Evolutionary conservation across 2,797 vertebrate species (phyloP).

Genomic region (Ptychobarbus kaznakovi): DNA sequence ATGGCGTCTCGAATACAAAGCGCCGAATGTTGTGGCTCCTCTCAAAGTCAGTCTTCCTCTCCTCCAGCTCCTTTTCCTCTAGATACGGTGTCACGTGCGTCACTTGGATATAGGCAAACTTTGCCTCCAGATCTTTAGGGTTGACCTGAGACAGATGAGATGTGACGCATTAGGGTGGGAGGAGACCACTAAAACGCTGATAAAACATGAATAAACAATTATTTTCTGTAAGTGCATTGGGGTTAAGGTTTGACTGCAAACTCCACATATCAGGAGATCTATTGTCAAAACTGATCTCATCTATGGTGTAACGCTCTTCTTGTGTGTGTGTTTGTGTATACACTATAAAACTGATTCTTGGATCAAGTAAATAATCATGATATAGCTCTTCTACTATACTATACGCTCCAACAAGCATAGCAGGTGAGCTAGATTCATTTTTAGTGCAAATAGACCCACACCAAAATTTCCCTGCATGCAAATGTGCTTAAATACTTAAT

Average conservation of each 20-base stretch:
- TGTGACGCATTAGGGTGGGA: not conserved
- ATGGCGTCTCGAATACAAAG: slow-evolving; percentile 97
- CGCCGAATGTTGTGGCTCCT: slow-evolving; percentile 95
- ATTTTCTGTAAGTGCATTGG: not conserved
- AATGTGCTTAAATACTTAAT: not conserved
- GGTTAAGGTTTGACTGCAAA: slow-evolving; percentile 6
- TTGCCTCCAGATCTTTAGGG: slow-evolving; percentile 95
- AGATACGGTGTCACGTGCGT: slow-evolving; percentile 93
- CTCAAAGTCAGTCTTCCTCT: slow-evolving; percentile 95
- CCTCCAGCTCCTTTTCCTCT: slow-evolving; percentile 94
- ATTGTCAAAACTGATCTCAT: not conserved
- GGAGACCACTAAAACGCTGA: slow-evolving; percentile 17
- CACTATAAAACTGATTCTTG: not conserved
- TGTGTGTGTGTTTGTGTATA: not conserved
- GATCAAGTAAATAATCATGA: not conserved
- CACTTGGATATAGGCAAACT: slow-evolving; percentile 98
- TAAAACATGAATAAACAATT: slow-evolving; percentile 3
- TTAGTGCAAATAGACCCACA: not conserved
- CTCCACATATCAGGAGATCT: not conserved
- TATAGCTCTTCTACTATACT: not conserved
- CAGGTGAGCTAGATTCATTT: not conserved
- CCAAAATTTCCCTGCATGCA: not conserved
- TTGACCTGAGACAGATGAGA: slow-evolving; percentile 81
- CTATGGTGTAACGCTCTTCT: not conserved
- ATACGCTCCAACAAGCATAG: not conserved